Evolutionary conservation across 2,888 invertebrate species (phyloP).

Genomic region (Drosophila helvetica): DNA sequence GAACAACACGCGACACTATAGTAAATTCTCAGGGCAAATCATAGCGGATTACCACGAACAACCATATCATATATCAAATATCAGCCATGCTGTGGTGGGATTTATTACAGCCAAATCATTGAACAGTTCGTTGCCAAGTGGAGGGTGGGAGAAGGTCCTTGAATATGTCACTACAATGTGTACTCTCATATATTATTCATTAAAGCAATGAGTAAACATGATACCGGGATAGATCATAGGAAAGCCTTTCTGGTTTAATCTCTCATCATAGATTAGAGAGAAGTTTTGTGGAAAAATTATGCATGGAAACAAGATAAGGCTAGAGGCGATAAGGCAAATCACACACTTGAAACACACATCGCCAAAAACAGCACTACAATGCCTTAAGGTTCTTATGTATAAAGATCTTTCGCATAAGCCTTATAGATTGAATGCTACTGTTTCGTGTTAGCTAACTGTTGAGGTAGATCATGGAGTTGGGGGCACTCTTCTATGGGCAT

Average conservation of each 20-base stretch:
- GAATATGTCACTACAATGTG: conserved; percentile 10
- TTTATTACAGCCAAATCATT: conserved; percentile 20
- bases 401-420: not conserved
- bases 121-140: conserved; percentile 33
- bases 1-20: conserved; percentile 25
- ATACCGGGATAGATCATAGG: not conserved
- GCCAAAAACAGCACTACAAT: not conserved
- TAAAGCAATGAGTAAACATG: not conserved
- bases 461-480: conserved; percentile 27
- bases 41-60: conserved; percentile 44
- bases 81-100: conserved; percentile 15
- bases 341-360: not conserved
- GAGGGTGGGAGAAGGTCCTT: conserved; percentile 3
- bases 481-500: not conserved
- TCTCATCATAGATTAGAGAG: not conserved
- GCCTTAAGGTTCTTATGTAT: not conserved
- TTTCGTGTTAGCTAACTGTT: not conserved
- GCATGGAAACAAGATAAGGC: not conserved
- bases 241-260: not conserved
- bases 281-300: not conserved
- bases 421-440: not conserved
- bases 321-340: not conserved
- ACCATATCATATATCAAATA: conserved; percentile 9
- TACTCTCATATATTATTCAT: not conserved
- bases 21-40: conserved; percentile 33